Conservation (phyloP, 2,113 vertebrate species). For the Aramus guarauna region DNA sequence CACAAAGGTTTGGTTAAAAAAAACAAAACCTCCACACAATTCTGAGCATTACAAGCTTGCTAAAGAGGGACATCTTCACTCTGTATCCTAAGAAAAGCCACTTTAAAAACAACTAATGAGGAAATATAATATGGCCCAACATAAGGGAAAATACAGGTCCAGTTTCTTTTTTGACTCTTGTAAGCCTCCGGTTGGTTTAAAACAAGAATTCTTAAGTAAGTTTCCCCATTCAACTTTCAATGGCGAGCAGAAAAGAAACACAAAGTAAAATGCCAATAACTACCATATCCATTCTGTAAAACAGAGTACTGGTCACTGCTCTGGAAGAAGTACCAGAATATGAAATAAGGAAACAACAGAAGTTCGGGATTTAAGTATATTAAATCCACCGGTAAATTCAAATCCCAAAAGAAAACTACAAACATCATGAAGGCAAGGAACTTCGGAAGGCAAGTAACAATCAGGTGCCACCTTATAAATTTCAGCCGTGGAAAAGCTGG, state of each 20-base stretch:
- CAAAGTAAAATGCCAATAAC: background rate
- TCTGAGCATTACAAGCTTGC: background rate
- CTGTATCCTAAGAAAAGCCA: background rate
- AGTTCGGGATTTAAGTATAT: background rate
- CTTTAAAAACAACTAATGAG: background rate
- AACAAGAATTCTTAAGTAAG: background rate
- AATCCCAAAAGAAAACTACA: background rate
- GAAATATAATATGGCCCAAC: background rate
- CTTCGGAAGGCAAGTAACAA: background rate
- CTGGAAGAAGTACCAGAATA: background rate
- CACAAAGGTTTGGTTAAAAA: background rate
- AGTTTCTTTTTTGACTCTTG: background rate
- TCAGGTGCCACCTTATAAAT: background rate
- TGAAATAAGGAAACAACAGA: background rate
- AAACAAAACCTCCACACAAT: background rate
- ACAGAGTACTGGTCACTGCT: background rate
- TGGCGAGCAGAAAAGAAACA: background rate
- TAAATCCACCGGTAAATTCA: background rate
- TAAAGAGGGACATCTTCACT: background rate
- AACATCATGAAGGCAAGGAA: background rate
- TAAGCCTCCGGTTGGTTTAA: background rate
- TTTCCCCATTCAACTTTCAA: background rate
- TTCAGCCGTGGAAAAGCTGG: background rate
- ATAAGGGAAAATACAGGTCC: background rate
- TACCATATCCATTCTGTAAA: background rate